phyloP scores from a whole-genome alignment of 2,888 invertebrate species.

The Matsumyia berberina region DNA sequence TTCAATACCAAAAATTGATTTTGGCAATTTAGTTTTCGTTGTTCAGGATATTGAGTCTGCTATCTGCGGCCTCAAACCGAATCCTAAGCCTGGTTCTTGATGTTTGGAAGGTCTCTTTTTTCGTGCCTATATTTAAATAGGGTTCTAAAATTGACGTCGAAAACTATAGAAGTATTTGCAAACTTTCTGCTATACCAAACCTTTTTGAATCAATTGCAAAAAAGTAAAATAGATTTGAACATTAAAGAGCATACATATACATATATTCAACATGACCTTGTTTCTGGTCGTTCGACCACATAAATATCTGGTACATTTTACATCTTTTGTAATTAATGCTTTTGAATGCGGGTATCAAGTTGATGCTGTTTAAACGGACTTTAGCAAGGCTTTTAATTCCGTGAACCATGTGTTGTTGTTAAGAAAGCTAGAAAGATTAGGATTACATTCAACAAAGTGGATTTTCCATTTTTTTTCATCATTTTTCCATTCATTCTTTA shows the following conservation, averaged over 20 bases:
- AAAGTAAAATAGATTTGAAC: conserved; percentile 12
- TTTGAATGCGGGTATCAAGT: conserved; percentile 9
- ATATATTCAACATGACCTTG: conserved; percentile 18
- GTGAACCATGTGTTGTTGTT: conserved; percentile 11
- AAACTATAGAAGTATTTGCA: conserved; percentile 7
- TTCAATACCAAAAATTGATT: conserved; percentile 11
- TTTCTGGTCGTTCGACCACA: conserved; percentile 17
- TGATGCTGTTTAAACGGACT: conserved; percentile 22
- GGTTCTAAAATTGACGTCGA: not conserved
- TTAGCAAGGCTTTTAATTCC: conserved; percentile 25
- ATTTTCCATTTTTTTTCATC: too few species aligned
- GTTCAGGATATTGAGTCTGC: conserved; percentile 5
- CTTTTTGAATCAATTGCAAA: too few species aligned
- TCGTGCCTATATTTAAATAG: too few species aligned
- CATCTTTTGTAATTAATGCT: conserved; percentile 19
- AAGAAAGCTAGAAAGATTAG: not conserved
- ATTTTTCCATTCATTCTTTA: too few species aligned
- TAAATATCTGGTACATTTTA: conserved; percentile 5
- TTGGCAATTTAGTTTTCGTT: conserved; percentile 5
- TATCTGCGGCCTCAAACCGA: conserved; percentile 1
- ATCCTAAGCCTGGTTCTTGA: not conserved
- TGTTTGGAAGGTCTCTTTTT: not conserved
- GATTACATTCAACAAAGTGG: too few species aligned
- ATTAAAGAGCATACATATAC: conserved; percentile 16
- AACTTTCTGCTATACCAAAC: conserved; percentile 6